Evolutionary conservation across 2,113 vertebrate species (phyloP).

Genomic region (Calypte anna): DNA sequence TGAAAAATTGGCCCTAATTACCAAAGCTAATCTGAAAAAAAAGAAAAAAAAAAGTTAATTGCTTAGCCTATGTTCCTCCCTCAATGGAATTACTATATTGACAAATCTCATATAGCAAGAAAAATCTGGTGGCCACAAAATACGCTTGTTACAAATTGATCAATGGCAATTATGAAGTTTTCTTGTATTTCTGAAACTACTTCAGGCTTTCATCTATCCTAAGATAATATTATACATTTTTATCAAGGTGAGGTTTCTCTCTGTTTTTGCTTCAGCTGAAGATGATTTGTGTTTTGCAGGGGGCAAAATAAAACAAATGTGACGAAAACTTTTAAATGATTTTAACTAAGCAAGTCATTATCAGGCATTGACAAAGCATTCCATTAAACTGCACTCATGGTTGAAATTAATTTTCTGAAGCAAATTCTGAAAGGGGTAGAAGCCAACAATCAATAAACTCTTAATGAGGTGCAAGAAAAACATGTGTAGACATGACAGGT

Average conservation of each 20-base stretch:
- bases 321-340: neutral
- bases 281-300: neutral
- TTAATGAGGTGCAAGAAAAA: conserved; percentile 67
- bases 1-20: conserved; percentile 63
- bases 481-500: conserved; percentile 67
- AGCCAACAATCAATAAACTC: conserved; percentile 65
- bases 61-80: conserved; percentile 49
- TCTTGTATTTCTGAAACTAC: conserved; percentile 38
- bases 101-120: conserved; percentile 33
- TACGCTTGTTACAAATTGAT: conserved; percentile 48
- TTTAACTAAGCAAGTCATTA: conserved; percentile 47
- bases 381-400: neutral
- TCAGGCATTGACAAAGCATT: conserved; percentile 9
- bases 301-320: conserved; percentile 7
- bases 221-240: neutral
- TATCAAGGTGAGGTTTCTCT: neutral
- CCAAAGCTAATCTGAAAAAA: conserved; percentile 22
- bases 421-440: conserved; percentile 51
- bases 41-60: conserved; percentile 59
- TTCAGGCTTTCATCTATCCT: conserved; percentile 5
- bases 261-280: neutral
- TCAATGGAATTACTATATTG: conserved; percentile 50
- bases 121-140: conserved; percentile 25
- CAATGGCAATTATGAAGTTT: conserved; percentile 60
- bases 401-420: conserved; percentile 68